Evolutionary conservation across 2,113 vertebrate genomes (phyloP), one percentile per base, ranked within the genome.

Genomic region (Amblyopsis rosae): DNA sequence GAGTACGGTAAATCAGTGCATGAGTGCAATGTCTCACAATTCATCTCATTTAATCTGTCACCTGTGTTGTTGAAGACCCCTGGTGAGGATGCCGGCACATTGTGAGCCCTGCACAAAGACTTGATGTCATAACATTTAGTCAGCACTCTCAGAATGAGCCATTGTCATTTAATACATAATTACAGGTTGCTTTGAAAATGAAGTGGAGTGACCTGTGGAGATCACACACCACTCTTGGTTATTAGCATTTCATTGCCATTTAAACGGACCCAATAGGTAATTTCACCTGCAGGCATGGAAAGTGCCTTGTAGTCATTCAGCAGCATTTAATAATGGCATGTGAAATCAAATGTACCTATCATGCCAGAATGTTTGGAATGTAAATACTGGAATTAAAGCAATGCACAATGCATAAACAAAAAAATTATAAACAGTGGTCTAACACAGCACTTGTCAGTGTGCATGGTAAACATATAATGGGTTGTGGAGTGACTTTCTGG

Each of bases 91-190:
- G 10, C 11, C 4, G 76, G 65, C 55, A 47, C 60, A 65, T 59
- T 13, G 64, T 71, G 32, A 73, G 67, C 56, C 17, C 16, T 58
- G 57, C 61, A 15, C 55, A 77, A 77, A 65, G 70, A 63, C 56
- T 51, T 73, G 71, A 77, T 76, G 72, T 81, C 64, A 73, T 59
- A 71, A 75, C 76, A 79, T 81, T 82, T 80, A 79, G 76, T 85
- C 76, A 85, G 65, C 77, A 77, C 82, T 56, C 65, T 56, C 61
- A 82, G 70, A 88, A 86, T 81, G 72, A 82, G 60, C 83, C 63
- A 76, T 88, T 90, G 86, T 91, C 70, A 84, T 88, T 77, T 65
- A 9, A 19, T 56, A 56, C 72, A 61, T 89, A 88, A 90, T 91
- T 82, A 83, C 68, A 75, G 70, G 54, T 60, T 67, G 50, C 54